phyloP scores from a whole-genome alignment of 1,140 invertebrate species.

The Hetaerina americana region DNA sequence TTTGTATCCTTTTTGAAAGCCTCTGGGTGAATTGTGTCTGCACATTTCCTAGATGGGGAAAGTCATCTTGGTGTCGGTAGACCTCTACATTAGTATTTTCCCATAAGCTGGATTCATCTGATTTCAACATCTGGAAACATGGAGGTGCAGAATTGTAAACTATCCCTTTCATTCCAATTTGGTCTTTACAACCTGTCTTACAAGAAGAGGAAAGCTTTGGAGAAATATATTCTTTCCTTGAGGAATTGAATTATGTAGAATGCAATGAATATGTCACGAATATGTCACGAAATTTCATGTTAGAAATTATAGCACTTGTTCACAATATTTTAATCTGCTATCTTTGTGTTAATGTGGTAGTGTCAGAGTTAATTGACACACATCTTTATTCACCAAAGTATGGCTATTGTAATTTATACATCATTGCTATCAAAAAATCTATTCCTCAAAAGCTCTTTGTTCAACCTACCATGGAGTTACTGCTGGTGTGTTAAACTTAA shows the following conservation, averaged over 20 bases:
- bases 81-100: background rate
- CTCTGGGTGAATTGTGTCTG: background rate
- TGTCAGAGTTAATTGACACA: background rate
- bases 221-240: background rate
- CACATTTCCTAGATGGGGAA: background rate
- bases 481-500: background rate
- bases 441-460: background rate
- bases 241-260: background rate
- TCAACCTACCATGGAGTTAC: background rate
- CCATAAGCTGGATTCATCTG: background rate
- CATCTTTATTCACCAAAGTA: background rate
- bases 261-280: background rate
- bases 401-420: background rate
- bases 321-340: background rate
- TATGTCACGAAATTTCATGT: background rate
- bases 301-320: background rate
- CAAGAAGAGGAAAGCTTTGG: background rate
- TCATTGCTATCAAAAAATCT: background rate
- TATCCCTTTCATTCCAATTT: background rate
- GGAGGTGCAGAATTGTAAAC: background rate
- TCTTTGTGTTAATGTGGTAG: background rate
- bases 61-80: background rate
- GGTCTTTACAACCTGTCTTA: background rate
- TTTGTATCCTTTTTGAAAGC: background rate
- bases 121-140: background rate